Base-by-base conservation (phyloP, 2,888 invertebrate genomes). In the Nephrotoma guestfalica region DNA sequence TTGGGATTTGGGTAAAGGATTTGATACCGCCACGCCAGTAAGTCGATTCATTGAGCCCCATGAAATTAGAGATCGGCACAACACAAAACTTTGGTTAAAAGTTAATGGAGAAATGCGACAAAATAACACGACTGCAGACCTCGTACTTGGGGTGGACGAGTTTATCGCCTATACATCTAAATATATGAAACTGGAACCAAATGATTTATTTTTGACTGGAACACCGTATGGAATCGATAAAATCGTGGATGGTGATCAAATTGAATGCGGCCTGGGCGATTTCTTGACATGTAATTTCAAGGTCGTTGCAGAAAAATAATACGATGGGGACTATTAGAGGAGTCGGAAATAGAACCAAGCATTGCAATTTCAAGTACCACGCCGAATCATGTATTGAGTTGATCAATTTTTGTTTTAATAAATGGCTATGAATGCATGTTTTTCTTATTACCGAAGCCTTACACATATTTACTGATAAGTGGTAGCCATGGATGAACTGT, bases 21-120 rank as follows among this genome's bases (percentile, higher is more conserved):
- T 96, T 89, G 96, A 96, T 90, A 95, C 95, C 0, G 93, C 96
- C 0, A 96, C 96, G 88, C 96, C 96, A 3, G 94, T 96, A 0
- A 94, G 95, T 85, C 89, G 91, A 9, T 94, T 96, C 88, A 93
- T 96, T 88, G 91, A 92, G 0, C 91, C 91, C 86, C 89, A 91
- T 5, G 89, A 92, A 87, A 91, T 95, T 6, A 89, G 90, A 6
- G 93, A 95, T 89, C 94, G 95, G 0, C 92, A 93, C 88, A 91
- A 93, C 87, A 89, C 94, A 2, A 89, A 92, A 6, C 89, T 95
- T 11, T 94, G 94, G 94, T 93, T 94, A 85, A 93, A 92, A 87
- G 93, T 93, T 88, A 96, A 96, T 90, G 94, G 93, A 0, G 90
- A 92, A 87, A 87, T 90, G 30, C 92, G 92, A 86, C 96, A 96